phyloP scores from a whole-genome alignment of 2,797 vertebrate species.

The Knipowitschia caucasica region DNA sequence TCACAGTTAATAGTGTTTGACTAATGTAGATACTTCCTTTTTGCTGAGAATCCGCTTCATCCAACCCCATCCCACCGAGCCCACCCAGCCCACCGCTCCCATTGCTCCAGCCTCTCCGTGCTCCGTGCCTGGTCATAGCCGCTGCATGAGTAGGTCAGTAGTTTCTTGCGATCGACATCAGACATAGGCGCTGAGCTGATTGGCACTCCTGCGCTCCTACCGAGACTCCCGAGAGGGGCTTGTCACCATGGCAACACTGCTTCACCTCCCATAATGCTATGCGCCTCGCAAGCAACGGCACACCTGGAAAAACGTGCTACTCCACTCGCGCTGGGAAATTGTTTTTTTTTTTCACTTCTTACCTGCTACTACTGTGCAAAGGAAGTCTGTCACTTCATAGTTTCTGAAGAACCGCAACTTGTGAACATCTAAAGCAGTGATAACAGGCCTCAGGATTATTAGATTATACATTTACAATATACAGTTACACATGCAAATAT shows the following conservation, averaged over 20 bases:
- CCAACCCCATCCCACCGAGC: slow-evolving; percentile 22
- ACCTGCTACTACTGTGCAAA: slow-evolving; percentile 4
- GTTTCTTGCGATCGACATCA: slow-evolving; percentile 43
- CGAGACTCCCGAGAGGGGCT: slow-evolving; percentile 44
- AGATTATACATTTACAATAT: too few species aligned
- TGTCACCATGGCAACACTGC: slow-evolving; percentile 66
- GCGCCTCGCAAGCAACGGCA: slow-evolving; percentile 31
- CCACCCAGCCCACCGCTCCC: slow-evolving; percentile 23
- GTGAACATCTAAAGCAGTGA: not conserved
- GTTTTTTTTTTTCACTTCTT: slow-evolving; percentile 7
- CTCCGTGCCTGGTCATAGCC: slow-evolving; percentile 34
- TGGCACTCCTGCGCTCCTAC: slow-evolving; percentile 46
- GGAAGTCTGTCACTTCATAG: not conserved
- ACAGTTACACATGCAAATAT: too few species aligned
- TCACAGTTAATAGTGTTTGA: not conserved
- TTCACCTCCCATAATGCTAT: slow-evolving; percentile 54
- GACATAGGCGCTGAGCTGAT: slow-evolving; percentile 39
- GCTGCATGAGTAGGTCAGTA: slow-evolving; percentile 44
- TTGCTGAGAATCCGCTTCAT: slow-evolving; percentile 37
- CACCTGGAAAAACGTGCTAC: slow-evolving; percentile 41
- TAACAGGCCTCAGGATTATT: too few species aligned
- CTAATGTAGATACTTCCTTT: not conserved
- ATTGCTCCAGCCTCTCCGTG: slow-evolving; percentile 30
- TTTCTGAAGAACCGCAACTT: not conserved
- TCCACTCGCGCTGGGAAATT: too few species aligned